These are phyloP conservation scores for Dreissena rostriformis DNA, from an alignment of 1,140 invertebrate species.

Conservation along the genomic window DNA sequence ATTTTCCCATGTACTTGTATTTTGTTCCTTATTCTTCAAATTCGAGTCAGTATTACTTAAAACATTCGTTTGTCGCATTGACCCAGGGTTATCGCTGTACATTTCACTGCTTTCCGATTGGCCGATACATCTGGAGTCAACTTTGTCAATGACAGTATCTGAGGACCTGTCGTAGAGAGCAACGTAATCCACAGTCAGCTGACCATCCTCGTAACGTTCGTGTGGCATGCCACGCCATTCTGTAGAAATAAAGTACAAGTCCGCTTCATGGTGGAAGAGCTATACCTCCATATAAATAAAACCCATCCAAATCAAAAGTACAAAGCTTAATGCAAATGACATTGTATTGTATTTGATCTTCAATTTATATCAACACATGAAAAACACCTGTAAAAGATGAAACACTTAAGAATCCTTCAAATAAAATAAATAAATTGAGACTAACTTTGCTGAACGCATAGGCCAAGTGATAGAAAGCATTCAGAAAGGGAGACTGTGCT, in stretches of 20 bases:
- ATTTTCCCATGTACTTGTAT: background rate
- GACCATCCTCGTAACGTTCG: background rate
- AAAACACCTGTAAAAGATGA: background rate
- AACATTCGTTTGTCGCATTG: background rate
- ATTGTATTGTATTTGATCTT: background rate
- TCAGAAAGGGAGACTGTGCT: no score
- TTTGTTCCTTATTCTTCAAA: background rate
- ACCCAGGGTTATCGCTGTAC: no score
- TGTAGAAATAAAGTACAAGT: background rate
- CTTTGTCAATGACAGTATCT: no score
- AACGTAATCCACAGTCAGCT: background rate
- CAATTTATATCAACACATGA: background rate
- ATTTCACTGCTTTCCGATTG: no score
- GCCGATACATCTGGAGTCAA: no score
- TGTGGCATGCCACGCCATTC: constrained; percentile 1
- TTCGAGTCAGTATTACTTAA: background rate
- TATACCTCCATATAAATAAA: no score
- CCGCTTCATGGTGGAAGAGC: background rate
- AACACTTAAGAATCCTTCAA: no score
- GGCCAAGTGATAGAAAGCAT: no score
- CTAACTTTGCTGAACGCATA: no score
- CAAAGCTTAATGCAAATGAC: no score
- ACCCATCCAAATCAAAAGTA: background rate
- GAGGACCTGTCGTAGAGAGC: background rate
- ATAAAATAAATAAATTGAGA: no score